These are phyloP conservation scores for Hippocampus mohnikei DNA, from an alignment of 2,113 vertebrate species.

Conservation along the genomic window DNA sequence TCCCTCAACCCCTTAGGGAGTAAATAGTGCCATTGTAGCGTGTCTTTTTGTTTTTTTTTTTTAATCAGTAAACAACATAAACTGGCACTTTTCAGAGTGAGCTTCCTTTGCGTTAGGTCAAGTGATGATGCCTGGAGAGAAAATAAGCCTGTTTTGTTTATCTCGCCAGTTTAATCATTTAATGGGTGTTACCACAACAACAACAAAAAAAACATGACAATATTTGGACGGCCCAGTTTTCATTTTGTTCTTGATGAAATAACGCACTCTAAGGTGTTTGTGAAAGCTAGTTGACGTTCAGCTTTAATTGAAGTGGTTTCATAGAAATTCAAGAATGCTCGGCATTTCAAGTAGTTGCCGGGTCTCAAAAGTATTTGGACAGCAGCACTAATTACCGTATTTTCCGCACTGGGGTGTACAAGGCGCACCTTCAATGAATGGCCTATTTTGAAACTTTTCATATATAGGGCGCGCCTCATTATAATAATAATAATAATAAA, in stretches of 20 bases:
- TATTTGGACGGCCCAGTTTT: background rate
- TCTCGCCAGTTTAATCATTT: conserved; percentile 27
- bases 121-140: conserved; percentile 25
- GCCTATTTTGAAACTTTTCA: too few species aligned
- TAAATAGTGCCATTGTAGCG: conserved; percentile 3
- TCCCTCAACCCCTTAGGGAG: background rate
- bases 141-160: conserved; percentile 34
- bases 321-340: background rate
- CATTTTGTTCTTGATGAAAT: too few species aligned
- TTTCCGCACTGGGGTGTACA: too few species aligned
- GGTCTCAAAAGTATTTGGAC: background rate
- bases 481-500: too few species aligned
- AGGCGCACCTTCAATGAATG: too few species aligned
- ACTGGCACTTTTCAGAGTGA: conserved; percentile 11
- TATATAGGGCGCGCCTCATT: too few species aligned
- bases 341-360: background rate
- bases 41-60: conserved; percentile 21
- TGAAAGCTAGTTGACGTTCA: background rate
- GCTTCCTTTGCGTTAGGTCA: conserved; percentile 30
- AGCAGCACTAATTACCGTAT: background rate
- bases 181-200: conserved; percentile 16
- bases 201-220: background rate
- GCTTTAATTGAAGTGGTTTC: background rate
- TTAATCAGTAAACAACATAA: conserved; percentile 32
- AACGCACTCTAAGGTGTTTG: background rate